phyloP scores from a whole-genome alignment of 1,140 invertebrate species.

The Leptopilina boulardi region DNA sequence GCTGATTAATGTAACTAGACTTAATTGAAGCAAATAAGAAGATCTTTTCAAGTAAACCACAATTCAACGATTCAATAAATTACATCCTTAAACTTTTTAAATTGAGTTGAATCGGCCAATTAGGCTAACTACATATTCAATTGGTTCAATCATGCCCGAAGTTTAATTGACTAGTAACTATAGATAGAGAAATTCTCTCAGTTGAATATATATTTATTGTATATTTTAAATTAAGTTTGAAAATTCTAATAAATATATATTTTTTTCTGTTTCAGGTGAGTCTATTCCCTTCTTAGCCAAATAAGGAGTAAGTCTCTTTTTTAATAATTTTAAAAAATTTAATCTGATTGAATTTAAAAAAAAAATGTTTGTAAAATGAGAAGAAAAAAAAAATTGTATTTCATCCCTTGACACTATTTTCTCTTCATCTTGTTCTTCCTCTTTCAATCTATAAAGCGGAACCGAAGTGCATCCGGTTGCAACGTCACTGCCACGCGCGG shows the following conservation, averaged over 20 bases:
- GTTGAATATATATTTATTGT: constrained; percentile 11
- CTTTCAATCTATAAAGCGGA: constrained; percentile 35
- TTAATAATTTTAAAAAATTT: no score
- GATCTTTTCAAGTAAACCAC: constrained; percentile 31
- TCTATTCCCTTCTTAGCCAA: no score
- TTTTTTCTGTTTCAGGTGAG: neutral
- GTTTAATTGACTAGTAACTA: constrained; percentile 33
- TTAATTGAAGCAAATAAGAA: constrained; percentile 28
- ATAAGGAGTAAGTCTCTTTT: no score
- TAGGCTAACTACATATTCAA: constrained; percentile 32
- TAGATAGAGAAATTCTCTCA: constrained; percentile 20
- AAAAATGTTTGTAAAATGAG: no score
- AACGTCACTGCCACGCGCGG: constrained; percentile 34
- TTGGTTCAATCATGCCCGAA: constrained; percentile 32
- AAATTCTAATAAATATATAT: neutral
- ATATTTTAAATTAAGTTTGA: neutral
- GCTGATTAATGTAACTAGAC: constrained; percentile 21
- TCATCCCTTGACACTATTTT: constrained; percentile 12
- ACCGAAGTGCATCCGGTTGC: constrained; percentile 39
- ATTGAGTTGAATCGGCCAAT: constrained; percentile 32
- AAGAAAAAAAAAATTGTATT: neutral
- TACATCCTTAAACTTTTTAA: constrained; percentile 34
- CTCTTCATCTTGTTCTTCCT: constrained; percentile 23
- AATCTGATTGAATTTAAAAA: no score
- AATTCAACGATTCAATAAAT: constrained; percentile 33